These are phyloP conservation scores for Cepphus grylle DNA, from an alignment of 2,113 vertebrate species.

Conservation along the genomic window DNA sequence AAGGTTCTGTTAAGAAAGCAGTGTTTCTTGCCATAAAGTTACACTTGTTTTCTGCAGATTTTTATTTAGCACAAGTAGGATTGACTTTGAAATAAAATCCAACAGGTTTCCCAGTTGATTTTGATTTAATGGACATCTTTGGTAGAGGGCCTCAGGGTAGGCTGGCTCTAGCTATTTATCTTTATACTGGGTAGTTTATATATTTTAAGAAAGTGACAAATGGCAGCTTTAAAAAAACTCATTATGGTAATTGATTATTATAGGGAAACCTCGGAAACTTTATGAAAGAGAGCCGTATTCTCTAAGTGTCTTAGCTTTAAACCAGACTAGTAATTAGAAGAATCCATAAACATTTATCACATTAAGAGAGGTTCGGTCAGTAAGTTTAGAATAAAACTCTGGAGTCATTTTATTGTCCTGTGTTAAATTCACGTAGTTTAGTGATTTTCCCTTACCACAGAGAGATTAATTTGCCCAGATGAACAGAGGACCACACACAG, in stretches of 20 bases:
- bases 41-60: neutral
- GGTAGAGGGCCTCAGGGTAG: conserved; percentile 62
- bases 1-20: neutral
- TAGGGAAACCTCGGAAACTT: conserved; percentile 72
- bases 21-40: neutral
- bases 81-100: conserved; percentile 73
- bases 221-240: conserved; percentile 79
- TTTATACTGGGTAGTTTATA: conserved; percentile 78
- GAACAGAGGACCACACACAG: conserved; percentile 41
- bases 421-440: conserved; percentile 58
- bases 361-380: conserved; percentile 57
- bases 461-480: conserved; percentile 56
- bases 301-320: conserved; percentile 72
- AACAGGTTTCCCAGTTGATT: conserved; percentile 69
- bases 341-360: conserved; percentile 79
- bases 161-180: conserved; percentile 69
- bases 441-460: conserved; percentile 33
- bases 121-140: conserved; percentile 73
- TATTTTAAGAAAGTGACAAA: conserved; percentile 81
- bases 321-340: conserved; percentile 78
- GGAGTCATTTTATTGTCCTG: conserved; percentile 58
- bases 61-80: conserved; percentile 21
- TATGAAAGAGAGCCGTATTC: conserved; percentile 71
- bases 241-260: conserved; percentile 83
- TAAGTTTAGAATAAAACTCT: conserved; percentile 64